Evolutionary conservation across 2,888 invertebrate genomes (phyloP), one percentile per base, ranked within the genome.

Genomic region (Pandemis corylana): DNA sequence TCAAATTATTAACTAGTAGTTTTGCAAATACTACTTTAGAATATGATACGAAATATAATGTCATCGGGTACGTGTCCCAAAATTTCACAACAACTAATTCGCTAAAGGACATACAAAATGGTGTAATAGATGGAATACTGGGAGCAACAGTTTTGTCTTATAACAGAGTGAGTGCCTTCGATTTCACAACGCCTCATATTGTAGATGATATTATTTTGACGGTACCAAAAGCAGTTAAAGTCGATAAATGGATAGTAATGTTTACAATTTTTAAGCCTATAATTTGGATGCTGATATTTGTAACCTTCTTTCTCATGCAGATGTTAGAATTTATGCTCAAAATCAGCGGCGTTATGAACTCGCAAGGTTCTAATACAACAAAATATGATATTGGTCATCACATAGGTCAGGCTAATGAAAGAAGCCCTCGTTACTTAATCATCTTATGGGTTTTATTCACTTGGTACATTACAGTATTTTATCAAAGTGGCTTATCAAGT

Each of bases 391-490:
- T 42, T 68, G 42, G 20, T 15, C 7, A 56, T 56, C 51, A 56
- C 5, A 76, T 63, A 7, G 68, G 71, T 10, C 71, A 71, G 5
- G 42, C 49, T 7, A n/a, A 20, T 5, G 71, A 66, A 63, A 71
- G 49, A 53, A 63, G 12, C 2, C n/a, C 10, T 7, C 51, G 72
- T 5, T 65, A n/a, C 41, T 51, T 77, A 15, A 63, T 77, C 9
- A 36, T 71, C 12, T 63, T 71, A 10, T 77, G 77, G 77, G 69
- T 63, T 20, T 51, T 75, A 44, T 77, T 76, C 15, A 41, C 77
- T 41, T 76, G 75, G 77, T 42, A 75, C 7, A 75, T 77, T 5
- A 66, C 68, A 7, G 68, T 72, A 63, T 77, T 76, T 63, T 77
- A 76, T 61, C 76, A 77, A 68, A 59, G 71, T 44, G 46, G 72